These are phyloP conservation scores for Tenthredo notha DNA, from an alignment of 2,888 invertebrate genomes.

Conservation along the genomic window DNA sequence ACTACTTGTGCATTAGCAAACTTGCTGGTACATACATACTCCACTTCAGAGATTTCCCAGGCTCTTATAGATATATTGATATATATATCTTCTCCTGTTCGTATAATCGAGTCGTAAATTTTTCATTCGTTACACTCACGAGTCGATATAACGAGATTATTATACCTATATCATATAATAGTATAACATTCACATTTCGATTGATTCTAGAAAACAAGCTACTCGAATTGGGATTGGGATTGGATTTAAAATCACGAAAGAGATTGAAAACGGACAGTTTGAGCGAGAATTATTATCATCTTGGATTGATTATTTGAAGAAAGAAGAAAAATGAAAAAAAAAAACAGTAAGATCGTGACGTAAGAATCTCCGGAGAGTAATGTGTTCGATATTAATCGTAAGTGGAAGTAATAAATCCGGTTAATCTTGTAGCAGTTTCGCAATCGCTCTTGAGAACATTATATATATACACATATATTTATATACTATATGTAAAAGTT, in stretches of 20 bases:
- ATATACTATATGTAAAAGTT: not conserved
- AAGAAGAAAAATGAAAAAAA: not conserved
- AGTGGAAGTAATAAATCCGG: constrained; percentile 12
- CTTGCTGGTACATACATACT: not conserved
- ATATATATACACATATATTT: not conserved
- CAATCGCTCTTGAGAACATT: not conserved
- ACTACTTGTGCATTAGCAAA: not conserved
- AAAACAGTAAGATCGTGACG: not conserved
- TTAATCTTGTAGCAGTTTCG: not conserved
- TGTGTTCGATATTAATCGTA: not conserved
- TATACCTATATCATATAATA: not conserved
- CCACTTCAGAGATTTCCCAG: not conserved
- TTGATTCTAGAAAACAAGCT: not conserved
- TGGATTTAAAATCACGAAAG: not conserved
- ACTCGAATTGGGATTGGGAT: not conserved
- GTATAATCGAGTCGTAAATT: not conserved
- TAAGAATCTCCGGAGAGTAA: not conserved
- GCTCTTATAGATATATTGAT: not conserved
- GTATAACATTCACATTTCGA: not conserved
- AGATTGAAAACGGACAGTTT: not conserved
- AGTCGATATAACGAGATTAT: not conserved
- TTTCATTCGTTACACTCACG: not conserved
- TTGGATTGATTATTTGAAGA: not conserved
- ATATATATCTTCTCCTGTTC: not conserved
- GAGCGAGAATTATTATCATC: not conserved